Conservation (phyloP, 2,888 invertebrate genomes). For the Calliopum simillimum region DNA sequence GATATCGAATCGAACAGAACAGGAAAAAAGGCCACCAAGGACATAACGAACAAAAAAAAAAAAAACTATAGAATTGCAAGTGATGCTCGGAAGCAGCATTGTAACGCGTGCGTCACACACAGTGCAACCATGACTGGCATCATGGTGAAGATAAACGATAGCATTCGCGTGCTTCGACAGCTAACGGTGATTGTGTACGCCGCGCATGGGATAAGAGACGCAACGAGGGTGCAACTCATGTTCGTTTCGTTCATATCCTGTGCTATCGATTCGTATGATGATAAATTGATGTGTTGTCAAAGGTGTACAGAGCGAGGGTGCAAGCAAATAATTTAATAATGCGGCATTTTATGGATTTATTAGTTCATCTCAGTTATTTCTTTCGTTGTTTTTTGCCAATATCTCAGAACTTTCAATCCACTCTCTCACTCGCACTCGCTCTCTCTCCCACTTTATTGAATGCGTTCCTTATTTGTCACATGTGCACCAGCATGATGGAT, state of each 20-base stretch:
- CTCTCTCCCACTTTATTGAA: not conserved
- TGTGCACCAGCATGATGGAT: no score
- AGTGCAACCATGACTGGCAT: slow-evolving; percentile 6
- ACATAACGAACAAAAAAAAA: not conserved
- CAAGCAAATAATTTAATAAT: slow-evolving; percentile 20
- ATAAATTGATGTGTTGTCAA: not conserved
- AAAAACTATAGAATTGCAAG: not conserved
- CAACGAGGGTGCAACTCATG: not conserved
- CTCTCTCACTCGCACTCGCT: not conserved
- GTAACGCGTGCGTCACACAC: not conserved
- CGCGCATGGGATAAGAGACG: not conserved
- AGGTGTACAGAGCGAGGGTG: not conserved
- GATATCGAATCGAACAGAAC: not conserved
- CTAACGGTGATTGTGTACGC: not conserved
- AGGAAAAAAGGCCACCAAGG: not conserved
- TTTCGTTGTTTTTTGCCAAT: not conserved
- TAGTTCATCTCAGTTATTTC: not conserved
- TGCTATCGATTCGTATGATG: not conserved
- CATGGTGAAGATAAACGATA: slow-evolving; percentile 25
- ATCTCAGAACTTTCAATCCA: not conserved
- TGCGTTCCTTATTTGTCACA: no score
- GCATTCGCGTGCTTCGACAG: not conserved
- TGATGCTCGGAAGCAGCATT: not conserved
- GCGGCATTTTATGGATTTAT: slow-evolving; percentile 11
- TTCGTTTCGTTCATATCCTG: not conserved